Base-by-base conservation (phyloP, 1,140 invertebrate species). In the Cecropterus lyciades region DNA sequence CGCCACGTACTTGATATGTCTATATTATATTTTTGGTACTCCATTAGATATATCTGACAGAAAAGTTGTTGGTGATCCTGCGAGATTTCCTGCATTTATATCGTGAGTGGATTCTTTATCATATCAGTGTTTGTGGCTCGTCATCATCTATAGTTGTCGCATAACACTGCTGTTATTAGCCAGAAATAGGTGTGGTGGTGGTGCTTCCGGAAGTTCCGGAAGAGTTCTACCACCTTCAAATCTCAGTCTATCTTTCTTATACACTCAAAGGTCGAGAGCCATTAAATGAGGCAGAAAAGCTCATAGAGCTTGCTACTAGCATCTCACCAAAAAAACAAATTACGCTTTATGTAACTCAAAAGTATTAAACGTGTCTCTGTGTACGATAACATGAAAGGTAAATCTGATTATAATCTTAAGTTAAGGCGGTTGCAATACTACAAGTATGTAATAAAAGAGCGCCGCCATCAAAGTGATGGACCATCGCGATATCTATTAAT, bases 21-120 rank as follows among this genome's bases (percentile, higher is more conserved):
- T 96, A 7, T 96, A 96, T 75, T 97, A 96, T 79, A 94, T 96
- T 69, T 96, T 96, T 84, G 92, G 81, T 10, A 92, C 91, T 30
- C 80, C 43, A 6, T 73, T 91, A n/a, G 79, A 91, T 0, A 79
- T 93, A 15, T 72, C 84, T 0, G 92, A 94, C 30, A 93, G 93
- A 51, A 90, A 92, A 33, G 70, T 92, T 13, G 69, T 72, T 9
- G 87, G 85, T 4, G 70, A 87, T 48, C 80, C 83, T 0, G 69
- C 80, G 9, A 85, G 87, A 78, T 82, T 82, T 62, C 89, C 89
- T 0, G 87, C 82, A 5, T 92, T 92, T 73, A 72, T 92, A 56
- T 87, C 89, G 87, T 91, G 79, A 91, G 89, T 90, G 73, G n/a
- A 42, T 33, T 48, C 33, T 16, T 11, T 37, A 59, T 33, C n/a